Conservation (phyloP, 2,797 vertebrate genomes). For the Parambassis ranga region DNA sequence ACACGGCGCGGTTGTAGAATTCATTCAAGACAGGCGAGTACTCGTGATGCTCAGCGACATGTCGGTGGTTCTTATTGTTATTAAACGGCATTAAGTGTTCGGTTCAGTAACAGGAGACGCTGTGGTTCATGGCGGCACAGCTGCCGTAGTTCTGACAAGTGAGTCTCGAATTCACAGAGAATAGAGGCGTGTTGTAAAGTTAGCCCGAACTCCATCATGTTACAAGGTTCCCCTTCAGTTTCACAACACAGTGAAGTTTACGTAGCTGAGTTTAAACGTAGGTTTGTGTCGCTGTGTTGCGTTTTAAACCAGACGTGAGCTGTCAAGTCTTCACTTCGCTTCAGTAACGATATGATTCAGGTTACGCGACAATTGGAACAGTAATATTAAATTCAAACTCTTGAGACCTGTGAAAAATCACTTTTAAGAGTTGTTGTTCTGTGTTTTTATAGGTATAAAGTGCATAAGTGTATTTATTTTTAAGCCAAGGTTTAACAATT, state of each 20-base stretch:
- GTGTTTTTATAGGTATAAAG: too few relatives aligned
- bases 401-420: too few relatives aligned
- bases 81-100: not conserved
- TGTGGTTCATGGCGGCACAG: fast-evolving
- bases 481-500: not conserved
- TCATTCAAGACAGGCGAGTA: not conserved
- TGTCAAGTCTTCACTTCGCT: not conserved
- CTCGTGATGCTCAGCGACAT: not conserved
- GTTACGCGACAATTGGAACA: too few relatives aligned
- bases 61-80: not conserved
- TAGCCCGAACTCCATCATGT: not conserved
- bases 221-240: not conserved
- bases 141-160: not conserved
- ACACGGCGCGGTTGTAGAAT: conserved; percentile 16
- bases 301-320: not conserved
- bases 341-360: not conserved
- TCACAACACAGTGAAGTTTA: not conserved
- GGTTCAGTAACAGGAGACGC: too few relatives aligned
- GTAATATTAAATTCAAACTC: too few relatives aligned
- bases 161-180: not conserved
- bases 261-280: not conserved
- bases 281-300: not conserved
- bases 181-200: not conserved
- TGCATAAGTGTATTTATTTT: too few relatives aligned
- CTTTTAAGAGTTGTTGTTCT: too few relatives aligned